Base-by-base conservation (phyloP, 2,888 invertebrate genomes). In the Agrotis segetum region DNA sequence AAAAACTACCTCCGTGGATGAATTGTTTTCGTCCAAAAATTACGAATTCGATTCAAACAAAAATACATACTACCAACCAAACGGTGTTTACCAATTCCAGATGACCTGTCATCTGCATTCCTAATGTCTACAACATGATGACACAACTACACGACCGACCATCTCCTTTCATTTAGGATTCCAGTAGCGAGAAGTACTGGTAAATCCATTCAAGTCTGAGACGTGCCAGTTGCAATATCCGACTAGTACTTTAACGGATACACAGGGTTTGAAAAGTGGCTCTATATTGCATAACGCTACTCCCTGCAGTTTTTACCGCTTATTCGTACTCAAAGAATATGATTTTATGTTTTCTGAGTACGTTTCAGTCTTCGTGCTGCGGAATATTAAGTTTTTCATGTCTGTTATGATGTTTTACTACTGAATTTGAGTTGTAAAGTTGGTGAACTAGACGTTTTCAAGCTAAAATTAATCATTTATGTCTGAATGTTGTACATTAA, bases 171-270 rank as follows among this genome's bases (percentile, higher is more conserved):
- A 74, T 81, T 76, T 74, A 62, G 21, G 17, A 78, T 83, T 77
- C 73, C 44, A 65, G 75, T 50, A 58, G 69, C 67, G 69, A 62
- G 29, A 69, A 71, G 61, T 66, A 80, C 77, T 69, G 64, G 74
- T 13, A 83, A 85, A 83, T 85, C 85, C 85, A 83, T 85, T 81
- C 73, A 80, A 78, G 70, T 70, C 58, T 70, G 61, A 74, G 72
- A 52, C 77, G 71, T 73, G 74, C 56, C 56, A 44, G 73, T 58
- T 85, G 85, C 84, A 83, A 77, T 83, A 75, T 83, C 84, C 56
- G 65, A 69, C 58, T 66, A 67, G 62, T 67, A 49, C 64, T 68
- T 47, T 46, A 67, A 50, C 63, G 56, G 58, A 66, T 44, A 63
- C 44, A 68, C 61, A 46, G 59, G 53, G 46, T 76, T 66, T 58